A percentile compares a stretch with the other conserved stretches of the same genome.
phyloP scores from a whole-genome alignment of 2,113 vertebrate species.

The Phrynosoma blainvillii region DNA sequence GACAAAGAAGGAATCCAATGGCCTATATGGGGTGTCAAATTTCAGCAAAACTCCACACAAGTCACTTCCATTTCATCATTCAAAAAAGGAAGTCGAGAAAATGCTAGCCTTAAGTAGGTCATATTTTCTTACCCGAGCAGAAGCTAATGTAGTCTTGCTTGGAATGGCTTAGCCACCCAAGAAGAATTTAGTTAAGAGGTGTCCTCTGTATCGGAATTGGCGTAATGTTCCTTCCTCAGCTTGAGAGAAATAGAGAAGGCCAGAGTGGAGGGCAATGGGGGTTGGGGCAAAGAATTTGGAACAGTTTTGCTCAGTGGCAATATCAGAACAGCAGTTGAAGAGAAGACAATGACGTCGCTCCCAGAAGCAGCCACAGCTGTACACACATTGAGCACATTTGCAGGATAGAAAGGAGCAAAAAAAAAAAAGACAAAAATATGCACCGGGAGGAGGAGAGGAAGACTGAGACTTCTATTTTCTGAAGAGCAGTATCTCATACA shows the following conservation, averaged over 20 bases:
- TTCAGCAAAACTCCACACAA: constrained; percentile 65
- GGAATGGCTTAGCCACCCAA: constrained; percentile 63
- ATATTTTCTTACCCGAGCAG: constrained; percentile 68
- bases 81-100: neutral
- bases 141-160: constrained; percentile 69
- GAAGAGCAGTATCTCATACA: no score
- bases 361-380: constrained; percentile 4
- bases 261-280: neutral
- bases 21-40: constrained; percentile 76
- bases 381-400: neutral
- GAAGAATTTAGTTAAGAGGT: constrained; percentile 62
- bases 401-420: neutral
- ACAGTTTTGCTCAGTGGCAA: neutral
- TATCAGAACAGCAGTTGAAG: neutral
- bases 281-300: neutral
- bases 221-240: neutral
- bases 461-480: neutral
- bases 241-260: neutral
- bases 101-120: constrained; percentile 80
- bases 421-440: no score
- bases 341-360: neutral
- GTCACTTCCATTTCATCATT: constrained; percentile 72
- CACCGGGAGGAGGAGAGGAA: neutral
- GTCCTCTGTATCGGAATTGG: rapidly evolving
- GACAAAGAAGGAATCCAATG: constrained; percentile 51